phyloP scores from a whole-genome alignment of 2,113 vertebrate species.

The Edolisoma coerulescens region DNA sequence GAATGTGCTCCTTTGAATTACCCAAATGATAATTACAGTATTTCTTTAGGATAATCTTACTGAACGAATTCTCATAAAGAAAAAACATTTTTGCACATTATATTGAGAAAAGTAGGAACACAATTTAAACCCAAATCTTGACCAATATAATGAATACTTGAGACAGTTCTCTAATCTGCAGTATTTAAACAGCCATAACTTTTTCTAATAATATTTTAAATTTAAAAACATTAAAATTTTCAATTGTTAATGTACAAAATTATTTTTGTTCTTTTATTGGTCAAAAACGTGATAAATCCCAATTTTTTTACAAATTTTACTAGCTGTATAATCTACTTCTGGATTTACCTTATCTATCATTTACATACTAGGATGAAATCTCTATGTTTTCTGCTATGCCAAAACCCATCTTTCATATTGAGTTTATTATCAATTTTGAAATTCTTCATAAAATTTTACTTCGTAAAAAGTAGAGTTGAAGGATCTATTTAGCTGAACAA shows the following conservation, averaged over 20 bases:
- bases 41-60: background rate
- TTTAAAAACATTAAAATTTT: background rate
- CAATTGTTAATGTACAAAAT: background rate
- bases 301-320: background rate
- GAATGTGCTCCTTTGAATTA: background rate
- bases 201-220: background rate
- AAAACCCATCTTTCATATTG: slow-evolving; percentile 17
- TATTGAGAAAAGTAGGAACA: background rate
- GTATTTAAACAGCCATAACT: background rate
- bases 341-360: background rate
- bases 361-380: background rate
- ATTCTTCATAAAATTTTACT: background rate
- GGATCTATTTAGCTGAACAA: background rate
- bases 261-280: background rate
- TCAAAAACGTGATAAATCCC: background rate
- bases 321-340: background rate
- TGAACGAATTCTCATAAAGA: background rate
- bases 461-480: background rate
- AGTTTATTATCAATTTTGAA: slow-evolving; percentile 18
- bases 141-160: background rate
- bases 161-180: background rate
- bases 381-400: background rate
- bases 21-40: background rate
- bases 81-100: background rate
- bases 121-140: background rate